Conservation (phyloP, 2,113 vertebrate species). For the Mohoua ochrocephala region DNA sequence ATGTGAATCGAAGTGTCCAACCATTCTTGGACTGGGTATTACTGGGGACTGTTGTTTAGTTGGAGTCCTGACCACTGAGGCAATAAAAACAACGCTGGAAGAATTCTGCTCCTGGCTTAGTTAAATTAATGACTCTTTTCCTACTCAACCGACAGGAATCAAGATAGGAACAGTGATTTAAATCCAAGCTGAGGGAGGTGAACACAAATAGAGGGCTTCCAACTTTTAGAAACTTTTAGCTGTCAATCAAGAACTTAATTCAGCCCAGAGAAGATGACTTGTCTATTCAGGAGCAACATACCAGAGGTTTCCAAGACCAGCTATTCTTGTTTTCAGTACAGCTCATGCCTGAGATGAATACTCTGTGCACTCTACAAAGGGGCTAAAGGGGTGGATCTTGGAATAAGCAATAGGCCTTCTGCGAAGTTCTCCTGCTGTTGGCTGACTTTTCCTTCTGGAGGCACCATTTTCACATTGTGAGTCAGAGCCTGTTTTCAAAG, state of each 20-base stretch:
- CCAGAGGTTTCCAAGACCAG: neutral
- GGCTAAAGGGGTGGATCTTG: neutral
- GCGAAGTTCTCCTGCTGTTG: neutral
- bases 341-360: neutral
- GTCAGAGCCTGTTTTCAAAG: neutral
- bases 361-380: neutral
- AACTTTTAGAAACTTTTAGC: neutral
- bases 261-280: neutral
- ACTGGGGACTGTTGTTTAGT: neutral
- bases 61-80: neutral
- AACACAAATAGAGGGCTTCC: neutral
- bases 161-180: neutral
- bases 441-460: neutral
- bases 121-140: neutral
- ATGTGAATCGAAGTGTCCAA: rapidly evolving
- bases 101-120: neutral
- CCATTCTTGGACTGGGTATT: neutral
- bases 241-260: neutral
- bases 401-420: neutral
- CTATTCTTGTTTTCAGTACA: neutral
- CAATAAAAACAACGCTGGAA: neutral
- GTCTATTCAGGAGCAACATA: neutral
- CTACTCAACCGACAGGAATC: neutral
- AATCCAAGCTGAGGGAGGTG: neutral
- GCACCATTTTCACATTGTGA: neutral